Percentiles rank a stretch among this genome's conserved stretches.
Evolutionary conservation across 23 tunicate genomes (phyloP).

Genomic region (Ascidia mentula): DNA sequence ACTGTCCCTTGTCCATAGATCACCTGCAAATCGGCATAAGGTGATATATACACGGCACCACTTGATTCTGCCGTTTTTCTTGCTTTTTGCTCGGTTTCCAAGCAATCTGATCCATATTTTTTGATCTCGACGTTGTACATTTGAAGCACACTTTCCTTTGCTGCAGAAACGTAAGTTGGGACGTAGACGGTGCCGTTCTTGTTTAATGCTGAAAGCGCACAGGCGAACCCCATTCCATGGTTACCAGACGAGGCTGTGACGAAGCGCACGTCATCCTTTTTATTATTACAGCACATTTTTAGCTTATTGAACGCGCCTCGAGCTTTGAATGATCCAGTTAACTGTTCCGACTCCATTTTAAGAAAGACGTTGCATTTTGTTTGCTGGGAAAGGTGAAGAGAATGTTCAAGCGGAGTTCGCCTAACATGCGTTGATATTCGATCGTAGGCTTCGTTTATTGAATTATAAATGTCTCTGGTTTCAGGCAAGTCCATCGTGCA

Average conservation of each 20-base stretch:
- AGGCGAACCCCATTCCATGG: slow-evolving; percentile 81
- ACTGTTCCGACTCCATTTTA: slow-evolving; percentile 76
- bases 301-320: slow-evolving; percentile 86
- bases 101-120: slow-evolving; percentile 66
- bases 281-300: not conserved
- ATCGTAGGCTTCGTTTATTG: slow-evolving; percentile 25
- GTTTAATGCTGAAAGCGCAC: slow-evolving; percentile 36
- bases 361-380: slow-evolving; percentile 46
- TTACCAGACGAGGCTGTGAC: slow-evolving; percentile 92
- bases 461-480: not conserved
- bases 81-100: slow-evolving; percentile 73
- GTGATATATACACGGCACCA: slow-evolving; percentile 59
- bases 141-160: slow-evolving; percentile 42
- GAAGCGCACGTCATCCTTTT: slow-evolving; percentile 5
- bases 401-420: slow-evolving; percentile 49
- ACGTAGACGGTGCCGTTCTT: slow-evolving; percentile 64
- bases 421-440: slow-evolving; percentile 33
- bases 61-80: slow-evolving; percentile 34
- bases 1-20: slow-evolving; percentile 91
- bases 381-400: slow-evolving; percentile 21
- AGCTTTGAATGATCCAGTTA: slow-evolving; percentile 83
- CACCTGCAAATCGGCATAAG: slow-evolving; percentile 80
- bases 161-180: slow-evolving; percentile 41
- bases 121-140: slow-evolving; percentile 43
- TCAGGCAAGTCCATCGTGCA: not conserved